phyloP scores from a whole-genome alignment of 2,888 invertebrate genomes.

The Agonopterix arenella region DNA sequence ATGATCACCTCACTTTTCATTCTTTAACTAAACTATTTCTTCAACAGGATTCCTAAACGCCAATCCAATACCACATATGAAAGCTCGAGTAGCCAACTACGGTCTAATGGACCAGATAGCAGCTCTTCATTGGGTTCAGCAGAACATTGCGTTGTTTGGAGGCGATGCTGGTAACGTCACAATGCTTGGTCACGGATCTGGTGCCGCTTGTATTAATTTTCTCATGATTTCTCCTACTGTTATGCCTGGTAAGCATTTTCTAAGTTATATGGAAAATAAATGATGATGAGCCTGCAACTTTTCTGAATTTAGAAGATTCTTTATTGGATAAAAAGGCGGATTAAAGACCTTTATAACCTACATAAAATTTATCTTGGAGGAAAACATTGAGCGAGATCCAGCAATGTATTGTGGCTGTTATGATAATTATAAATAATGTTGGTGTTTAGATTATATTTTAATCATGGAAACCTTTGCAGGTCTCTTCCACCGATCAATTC shows the following conservation, averaged over 20 bases:
- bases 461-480: constrained; percentile 67
- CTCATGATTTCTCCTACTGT: constrained; percentile 98
- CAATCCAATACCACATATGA: constrained; percentile 89
- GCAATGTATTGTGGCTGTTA: too few relatives aligned
- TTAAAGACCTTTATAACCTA: too few relatives aligned
- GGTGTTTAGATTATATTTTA: neutral
- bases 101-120: constrained; percentile 98
- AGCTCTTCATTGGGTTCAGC: constrained; percentile 97
- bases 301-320: too few relatives aligned
- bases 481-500: constrained; percentile 90
- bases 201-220: constrained; percentile 97
- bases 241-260: constrained; percentile 72
- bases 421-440: too few relatives aligned
- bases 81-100: constrained; percentile 95
- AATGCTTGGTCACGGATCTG: constrained; percentile 96
- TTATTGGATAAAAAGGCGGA: too few relatives aligned
- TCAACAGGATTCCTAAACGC: constrained; percentile 90
- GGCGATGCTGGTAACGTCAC: constrained; percentile 97
- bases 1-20: too few relatives aligned
- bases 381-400: too few relatives aligned
- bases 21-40: neutral
- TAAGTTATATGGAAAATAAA: too few relatives aligned
- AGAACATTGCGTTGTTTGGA: constrained; percentile 95
- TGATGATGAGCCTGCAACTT: too few relatives aligned
- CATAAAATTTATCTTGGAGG: too few relatives aligned